phyloP scores from a whole-genome alignment of 1,140 invertebrate species.

The Drosophila ananassae region DNA sequence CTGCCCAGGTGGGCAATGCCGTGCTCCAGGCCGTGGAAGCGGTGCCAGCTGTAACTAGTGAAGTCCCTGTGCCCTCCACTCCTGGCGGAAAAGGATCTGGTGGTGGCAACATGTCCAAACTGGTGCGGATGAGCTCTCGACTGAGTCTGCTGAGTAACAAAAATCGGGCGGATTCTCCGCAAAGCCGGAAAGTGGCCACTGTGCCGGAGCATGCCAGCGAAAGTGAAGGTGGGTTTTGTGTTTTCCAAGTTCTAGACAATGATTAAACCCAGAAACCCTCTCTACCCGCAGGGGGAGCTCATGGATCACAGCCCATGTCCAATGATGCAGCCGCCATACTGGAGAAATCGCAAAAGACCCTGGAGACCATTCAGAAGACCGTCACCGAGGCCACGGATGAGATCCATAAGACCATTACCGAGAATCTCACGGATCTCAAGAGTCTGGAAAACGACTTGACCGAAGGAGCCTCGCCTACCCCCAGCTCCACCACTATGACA shows the following conservation, averaged over 20 bases:
- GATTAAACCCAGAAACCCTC: not conserved
- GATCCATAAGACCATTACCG: constrained; percentile 78
- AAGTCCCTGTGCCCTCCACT: constrained; percentile 41
- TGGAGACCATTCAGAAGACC: constrained; percentile 74
- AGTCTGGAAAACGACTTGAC: constrained; percentile 72
- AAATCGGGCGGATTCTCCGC: constrained; percentile 59
- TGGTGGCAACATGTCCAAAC: constrained; percentile 55
- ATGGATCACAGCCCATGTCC: constrained; percentile 14
- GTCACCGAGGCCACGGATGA: constrained; percentile 75
- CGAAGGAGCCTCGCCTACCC: constrained; percentile 53
- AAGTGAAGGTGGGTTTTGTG: constrained; percentile 42
- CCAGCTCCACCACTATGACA: constrained; percentile 51
- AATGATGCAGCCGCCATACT: constrained; percentile 68
- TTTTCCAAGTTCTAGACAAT: not conserved
- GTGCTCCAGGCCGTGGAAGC: constrained; percentile 66
- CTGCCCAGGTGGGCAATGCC: constrained; percentile 67
- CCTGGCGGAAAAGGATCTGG: constrained; percentile 29
- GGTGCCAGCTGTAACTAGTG: constrained; percentile 60
- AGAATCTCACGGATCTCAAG: constrained; percentile 77
- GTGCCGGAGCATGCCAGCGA: constrained; percentile 44
- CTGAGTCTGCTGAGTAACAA: constrained; percentile 68
- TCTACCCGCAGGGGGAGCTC: constrained; percentile 14
- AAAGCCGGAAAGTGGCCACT: constrained; percentile 58
- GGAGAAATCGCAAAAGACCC: constrained; percentile 68
- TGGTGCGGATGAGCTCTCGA: constrained; percentile 68